Percentiles rank a stretch among this genome's conserved stretches.
Conservation (phyloP, 2,888 invertebrate species). For the Dolomedes plantarius region DNA sequence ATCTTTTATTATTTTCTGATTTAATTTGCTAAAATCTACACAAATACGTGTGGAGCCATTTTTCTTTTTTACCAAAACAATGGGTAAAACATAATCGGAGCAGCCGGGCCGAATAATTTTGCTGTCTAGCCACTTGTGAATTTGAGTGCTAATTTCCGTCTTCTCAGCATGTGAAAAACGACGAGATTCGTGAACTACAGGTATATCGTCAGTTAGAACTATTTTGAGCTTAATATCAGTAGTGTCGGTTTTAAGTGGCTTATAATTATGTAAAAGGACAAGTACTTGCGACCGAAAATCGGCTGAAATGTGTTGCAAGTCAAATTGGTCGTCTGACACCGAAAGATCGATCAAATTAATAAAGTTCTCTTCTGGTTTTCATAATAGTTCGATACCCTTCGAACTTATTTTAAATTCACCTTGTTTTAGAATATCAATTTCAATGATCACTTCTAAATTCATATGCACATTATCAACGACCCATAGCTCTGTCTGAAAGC, state of each 20-base stretch:
- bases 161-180: background rate
- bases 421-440: background rate
- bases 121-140: background rate
- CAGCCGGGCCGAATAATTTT: background rate
- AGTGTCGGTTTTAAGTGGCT: background rate
- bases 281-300: background rate
- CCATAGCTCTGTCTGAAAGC: too few species aligned
- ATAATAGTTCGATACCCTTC: background rate
- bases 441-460: too few species aligned
- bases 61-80: slow-evolving; percentile 39
- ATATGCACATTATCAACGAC: too few species aligned
- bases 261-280: background rate
- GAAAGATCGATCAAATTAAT: background rate
- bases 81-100: too few species aligned
- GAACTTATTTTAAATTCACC: background rate
- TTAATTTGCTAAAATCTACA: slow-evolving; percentile 23
- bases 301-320: background rate
- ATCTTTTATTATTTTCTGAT: slow-evolving; percentile 25
- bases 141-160: too few species aligned
- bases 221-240: background rate
- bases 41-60: slow-evolving; percentile 10
- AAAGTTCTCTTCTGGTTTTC: background rate
- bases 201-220: background rate
- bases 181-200: too few species aligned
- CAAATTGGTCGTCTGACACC: background rate